A percentile compares a stretch with the other conserved stretches of the same genome.
Conservation (phyloP, 2,113 vertebrate genomes). For the Mastomys coucha region DNA sequence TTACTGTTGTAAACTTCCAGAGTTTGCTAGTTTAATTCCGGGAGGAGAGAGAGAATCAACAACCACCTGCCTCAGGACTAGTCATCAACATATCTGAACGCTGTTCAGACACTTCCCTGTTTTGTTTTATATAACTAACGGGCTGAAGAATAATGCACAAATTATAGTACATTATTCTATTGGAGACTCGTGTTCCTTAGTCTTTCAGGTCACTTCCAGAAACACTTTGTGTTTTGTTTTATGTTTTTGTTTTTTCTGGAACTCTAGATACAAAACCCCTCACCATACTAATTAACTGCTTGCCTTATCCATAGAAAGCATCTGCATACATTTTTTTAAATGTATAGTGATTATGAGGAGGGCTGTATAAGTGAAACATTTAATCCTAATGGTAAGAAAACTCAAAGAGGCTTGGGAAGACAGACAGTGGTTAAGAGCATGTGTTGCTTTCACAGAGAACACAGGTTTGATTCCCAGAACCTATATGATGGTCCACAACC, state of each 20-base stretch:
- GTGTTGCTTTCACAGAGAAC: background rate
- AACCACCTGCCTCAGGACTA: background rate
- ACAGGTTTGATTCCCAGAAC: background rate
- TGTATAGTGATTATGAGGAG: conserved; percentile 33
- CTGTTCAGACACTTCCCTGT: background rate
- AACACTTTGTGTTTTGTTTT: background rate
- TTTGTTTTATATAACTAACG: conserved; percentile 44
- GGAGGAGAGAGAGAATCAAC: background rate
- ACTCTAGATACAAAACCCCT: background rate
- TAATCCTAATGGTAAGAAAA: background rate
- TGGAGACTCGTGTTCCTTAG: background rate
- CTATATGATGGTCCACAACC: background rate
- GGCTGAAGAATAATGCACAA: background rate
- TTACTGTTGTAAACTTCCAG: background rate
- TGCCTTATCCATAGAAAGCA: background rate
- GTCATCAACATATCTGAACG: conserved; percentile 21
- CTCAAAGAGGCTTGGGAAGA: background rate
- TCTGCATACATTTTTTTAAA: background rate
- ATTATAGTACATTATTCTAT: background rate
- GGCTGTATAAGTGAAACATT: conserved; percentile 51
- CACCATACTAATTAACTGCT: background rate
- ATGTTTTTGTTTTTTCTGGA: background rate
- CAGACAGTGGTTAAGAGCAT: background rate
- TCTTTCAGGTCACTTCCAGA: background rate
- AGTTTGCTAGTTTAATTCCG: background rate